Conservation (phyloP, 2,113 vertebrate genomes). For the Falco punctatus region DNA sequence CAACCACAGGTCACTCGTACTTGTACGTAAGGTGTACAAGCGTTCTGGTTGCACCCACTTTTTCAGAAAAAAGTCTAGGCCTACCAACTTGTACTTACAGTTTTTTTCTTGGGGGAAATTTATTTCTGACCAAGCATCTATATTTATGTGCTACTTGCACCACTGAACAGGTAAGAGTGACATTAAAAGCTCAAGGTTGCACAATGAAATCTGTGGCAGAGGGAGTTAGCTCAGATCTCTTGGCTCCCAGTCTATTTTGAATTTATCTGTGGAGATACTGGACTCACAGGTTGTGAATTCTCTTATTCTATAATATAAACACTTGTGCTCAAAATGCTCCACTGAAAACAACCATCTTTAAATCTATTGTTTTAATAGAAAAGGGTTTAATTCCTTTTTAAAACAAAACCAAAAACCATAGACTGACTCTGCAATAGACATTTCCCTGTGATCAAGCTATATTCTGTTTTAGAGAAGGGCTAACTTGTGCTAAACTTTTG, state of each 20-base stretch:
- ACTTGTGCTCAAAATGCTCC: not conserved
- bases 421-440: not conserved
- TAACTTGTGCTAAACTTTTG: not conserved
- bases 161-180: not conserved
- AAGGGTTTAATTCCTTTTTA: rapidly evolving
- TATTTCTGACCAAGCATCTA: not conserved
- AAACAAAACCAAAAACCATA: not conserved
- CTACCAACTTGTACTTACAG: not conserved
- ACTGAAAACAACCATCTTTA: not conserved
- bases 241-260: not conserved
- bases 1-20: not conserved
- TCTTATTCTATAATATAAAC: not conserved
- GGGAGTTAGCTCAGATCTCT: not conserved
- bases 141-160: not conserved
- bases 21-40: not conserved
- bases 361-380: not conserved
- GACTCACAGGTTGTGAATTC: not conserved
- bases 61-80: not conserved
- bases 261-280: not conserved
- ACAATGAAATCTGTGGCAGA: not conserved
- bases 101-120: not conserved
- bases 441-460: not conserved
- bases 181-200: not conserved
- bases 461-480: not conserved
- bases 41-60: not conserved